Evolutionary conservation across 1,140 invertebrate genomes (phyloP), one percentile per base, ranked within the genome.

Genomic region (Batillaria attramentaria): DNA sequence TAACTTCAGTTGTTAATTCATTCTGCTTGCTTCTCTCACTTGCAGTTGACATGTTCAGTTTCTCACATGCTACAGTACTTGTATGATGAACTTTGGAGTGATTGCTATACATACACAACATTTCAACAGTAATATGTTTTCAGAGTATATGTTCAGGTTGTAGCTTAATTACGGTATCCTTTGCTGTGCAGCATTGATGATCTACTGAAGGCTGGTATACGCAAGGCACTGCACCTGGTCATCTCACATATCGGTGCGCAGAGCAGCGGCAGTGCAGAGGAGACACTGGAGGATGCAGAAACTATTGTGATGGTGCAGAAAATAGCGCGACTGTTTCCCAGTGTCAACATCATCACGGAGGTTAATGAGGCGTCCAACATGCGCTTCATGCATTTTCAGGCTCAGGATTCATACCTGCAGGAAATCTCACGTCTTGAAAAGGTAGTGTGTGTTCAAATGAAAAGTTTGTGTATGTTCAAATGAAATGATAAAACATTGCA

Each of bases 351-450:
- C 33, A 84, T 88, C n/a, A 88, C 87, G 18, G 87, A 88, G 60
- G 66, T 88, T 41, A 97, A 96, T 35, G 97, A 99, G 89, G 97
- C 97, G 33, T 97, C 96, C 75, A 99, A 99, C 90, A 99, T 99
- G 97, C 93, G 98, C 84, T 99, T 99, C 89, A 99, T 99, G 97
- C 97, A 99, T 92, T 99, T 99, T 91, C 92, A 97, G 84, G 97
- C 97, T 10, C 95, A 98, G 87, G 97, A 99, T 92, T 95, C 96
- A 88, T 99, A 98, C 90, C 97, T 97, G 2, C 92, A 98, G 68
- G 96, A 98, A 90, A 94, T 99, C 35, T 98, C 97, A 83, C 98
- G 98, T 93, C 97, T 99, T 94, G 98, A 99, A 94, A 99, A 99
- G 96, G 97, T 98, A 93, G 78, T 33, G 5, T 37, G 33, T 35